Base-by-base conservation (phyloP, 2,888 invertebrate genomes). In the Steinernema carpocapsae region DNA sequence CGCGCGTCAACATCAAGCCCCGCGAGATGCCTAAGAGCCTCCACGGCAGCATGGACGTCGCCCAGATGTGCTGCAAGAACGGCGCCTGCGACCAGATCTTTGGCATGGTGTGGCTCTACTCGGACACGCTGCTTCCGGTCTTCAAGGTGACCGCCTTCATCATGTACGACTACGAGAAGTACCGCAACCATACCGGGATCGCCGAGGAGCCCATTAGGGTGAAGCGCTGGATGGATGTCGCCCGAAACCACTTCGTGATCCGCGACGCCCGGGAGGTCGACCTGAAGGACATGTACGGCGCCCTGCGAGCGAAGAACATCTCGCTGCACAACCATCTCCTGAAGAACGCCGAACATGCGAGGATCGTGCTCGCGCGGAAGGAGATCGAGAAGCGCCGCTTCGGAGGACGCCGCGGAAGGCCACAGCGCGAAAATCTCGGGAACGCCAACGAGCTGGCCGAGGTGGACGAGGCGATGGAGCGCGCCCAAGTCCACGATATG, bases 221-320 rank as follows among this genome's bases (percentile, higher is more conserved):
- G 64, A 64, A 64, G 64, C 64, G 64, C 64, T 64, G 64, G 64
- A 2, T 64, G 32, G 64, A 64, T 17, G 64, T 32, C 29, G 29
- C 17, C 7, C 22, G n/a, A n/a, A 17, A 6, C 32, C 32, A 64
- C 14, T 64, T 64, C 37, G 32, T 64, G 12, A 64, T 64, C 64
- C 17, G 26, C 29, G 64, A 64, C 4, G 24, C 29, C 37, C 64
- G 64, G 1, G 32, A 64, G 3, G 4, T 19, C 19, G 64, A 64
- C 17, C 29, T 64, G 64, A 64, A 64, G 64, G 29, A 32, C 32
- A 64, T 64, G 64, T 64, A 26, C 64, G 64, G 32, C 24, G 64
- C 64, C 17, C 1, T 64, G 64, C 29, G 64, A 1, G 64, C 64
- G 3, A 12, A n/a, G 32, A 26, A 64, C 32, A 32, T 12, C 3